Base-by-base conservation (phyloP, 1,140 invertebrate genomes). In the Mylabris phalerata region DNA sequence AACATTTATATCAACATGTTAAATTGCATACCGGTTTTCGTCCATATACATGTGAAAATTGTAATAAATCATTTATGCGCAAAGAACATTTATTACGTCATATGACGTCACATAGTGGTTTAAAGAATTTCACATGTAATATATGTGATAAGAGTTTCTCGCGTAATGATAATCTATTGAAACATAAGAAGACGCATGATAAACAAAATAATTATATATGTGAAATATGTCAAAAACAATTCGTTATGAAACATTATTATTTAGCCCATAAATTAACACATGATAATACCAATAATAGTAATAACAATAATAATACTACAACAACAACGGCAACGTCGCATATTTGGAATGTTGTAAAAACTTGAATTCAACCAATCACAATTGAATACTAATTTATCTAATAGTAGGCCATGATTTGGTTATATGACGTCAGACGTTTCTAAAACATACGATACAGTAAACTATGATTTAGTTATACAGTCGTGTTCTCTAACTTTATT, bases 111-210 rank as follows among this genome's bases (percentile, higher is more conserved):
- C 89, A 91, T 68, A 88, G 86, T 0, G 87, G 87, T 0, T 78
- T 86, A 58, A 87, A 88, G 61, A 81, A 85, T 71, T 88, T 84
- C 66, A 79, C 80, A 32, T 92, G 89, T 68, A 85, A 89, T 42
- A 76, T 88, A 4, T 92, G 89, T 71, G 81, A 82, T 3, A 90
- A 90, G 66, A 80, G 81, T 46, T 92, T 91, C 62, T 86, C 85
- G 0, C 79, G 87, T 1, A 88, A 89, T 65, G 86, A 88, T 64
- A 89, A 89, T 67, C 71, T 90, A 0, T 81, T 85, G 51, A 88
- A 89, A 61, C 89, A 91, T 70, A 77, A 80, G 51, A 80, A 79
- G 69, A 79, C 80, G 3, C 84, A 88, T 73, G 84, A 82, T 41
- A 82, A 84, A 38, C 76, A 80, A 6, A 80, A 82, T 0, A 84